phyloP scores from a whole-genome alignment of 2,888 invertebrate species.

The Cephus pygmeus region DNA sequence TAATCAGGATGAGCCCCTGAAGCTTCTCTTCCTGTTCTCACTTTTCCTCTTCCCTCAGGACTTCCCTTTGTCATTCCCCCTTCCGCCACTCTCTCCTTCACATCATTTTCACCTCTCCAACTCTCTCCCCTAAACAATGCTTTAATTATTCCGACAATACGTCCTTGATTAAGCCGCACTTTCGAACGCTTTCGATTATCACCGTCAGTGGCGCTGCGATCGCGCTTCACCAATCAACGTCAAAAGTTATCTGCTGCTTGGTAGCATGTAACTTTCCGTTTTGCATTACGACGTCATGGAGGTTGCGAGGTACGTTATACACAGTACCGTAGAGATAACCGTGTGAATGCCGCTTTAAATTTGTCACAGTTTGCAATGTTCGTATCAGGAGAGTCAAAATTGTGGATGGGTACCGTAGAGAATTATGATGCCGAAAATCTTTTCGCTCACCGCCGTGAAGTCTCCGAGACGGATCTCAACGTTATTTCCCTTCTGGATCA shows the following conservation, averaged over 20 bases:
- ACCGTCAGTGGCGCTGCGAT: neutral
- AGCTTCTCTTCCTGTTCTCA: constrained; percentile 26
- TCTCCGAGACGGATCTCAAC: constrained; percentile 56
- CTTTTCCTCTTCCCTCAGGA: constrained; percentile 13
- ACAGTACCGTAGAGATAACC: neutral
- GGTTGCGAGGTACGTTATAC: neutral
- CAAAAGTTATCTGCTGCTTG: neutral
- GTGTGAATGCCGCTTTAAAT: neutral
- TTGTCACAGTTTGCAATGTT: neutral
- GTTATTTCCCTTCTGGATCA: constrained; percentile 55
- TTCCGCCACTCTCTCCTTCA: neutral
- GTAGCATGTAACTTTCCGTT: neutral
- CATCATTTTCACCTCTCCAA: neutral
- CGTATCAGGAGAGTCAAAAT: neutral
- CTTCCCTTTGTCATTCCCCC: constrained; percentile 13
- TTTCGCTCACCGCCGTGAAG: constrained; percentile 49
- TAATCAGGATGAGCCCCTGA: constrained; percentile 53
- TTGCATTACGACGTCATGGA: neutral
- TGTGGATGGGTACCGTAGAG: neutral
- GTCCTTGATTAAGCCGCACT: constrained; percentile 39
- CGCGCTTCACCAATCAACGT: neutral
- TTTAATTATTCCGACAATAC: constrained; percentile 48
- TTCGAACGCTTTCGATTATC: neutral
- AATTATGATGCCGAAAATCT: neutral
- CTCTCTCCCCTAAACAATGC: constrained; percentile 40